These are phyloP conservation scores for Arrhopalites spinosus DNA, from an alignment of 2,888 invertebrate genomes.

Conservation along the genomic window DNA sequence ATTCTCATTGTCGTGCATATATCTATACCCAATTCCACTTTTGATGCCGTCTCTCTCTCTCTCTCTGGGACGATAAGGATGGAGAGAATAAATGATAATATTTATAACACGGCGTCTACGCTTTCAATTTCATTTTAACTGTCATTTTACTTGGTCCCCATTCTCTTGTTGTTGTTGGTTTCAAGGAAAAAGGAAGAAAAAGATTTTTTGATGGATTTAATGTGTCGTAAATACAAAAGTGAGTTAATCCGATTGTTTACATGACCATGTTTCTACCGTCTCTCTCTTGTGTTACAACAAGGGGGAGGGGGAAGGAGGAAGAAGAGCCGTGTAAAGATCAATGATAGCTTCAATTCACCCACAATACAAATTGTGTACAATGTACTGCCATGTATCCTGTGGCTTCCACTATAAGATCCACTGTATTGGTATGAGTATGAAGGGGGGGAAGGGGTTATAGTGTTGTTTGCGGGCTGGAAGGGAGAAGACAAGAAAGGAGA, in stretches of 20 bases:
- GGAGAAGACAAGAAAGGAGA: too few species aligned
- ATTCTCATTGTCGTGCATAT: background rate
- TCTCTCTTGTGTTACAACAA: background rate
- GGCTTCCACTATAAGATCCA: background rate
- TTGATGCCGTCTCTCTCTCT: too few species aligned
- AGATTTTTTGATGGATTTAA: background rate
- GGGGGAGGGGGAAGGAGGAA: background rate
- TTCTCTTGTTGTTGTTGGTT: background rate
- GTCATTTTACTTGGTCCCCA: background rate
- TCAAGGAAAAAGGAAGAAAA: background rate
- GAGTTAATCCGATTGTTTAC: conserved; percentile 31
- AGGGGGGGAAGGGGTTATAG: too few species aligned
- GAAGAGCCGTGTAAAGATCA: conserved; percentile 15
- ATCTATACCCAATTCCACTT: too few species aligned
- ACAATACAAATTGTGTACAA: background rate
- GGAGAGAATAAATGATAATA: too few species aligned
- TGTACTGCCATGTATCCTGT: too few species aligned
- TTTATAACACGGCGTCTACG: too few species aligned
- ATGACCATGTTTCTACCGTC: background rate
- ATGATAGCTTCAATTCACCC: conserved; percentile 18
- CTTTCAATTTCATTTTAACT: conserved; percentile 1
- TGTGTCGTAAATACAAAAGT: conserved; percentile 9
- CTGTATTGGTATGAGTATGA: too few species aligned
- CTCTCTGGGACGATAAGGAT: too few species aligned
- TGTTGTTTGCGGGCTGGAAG: conserved; percentile 2